phyloP scores from a whole-genome alignment of 2,797 vertebrate species.

The Morus bassanus region DNA sequence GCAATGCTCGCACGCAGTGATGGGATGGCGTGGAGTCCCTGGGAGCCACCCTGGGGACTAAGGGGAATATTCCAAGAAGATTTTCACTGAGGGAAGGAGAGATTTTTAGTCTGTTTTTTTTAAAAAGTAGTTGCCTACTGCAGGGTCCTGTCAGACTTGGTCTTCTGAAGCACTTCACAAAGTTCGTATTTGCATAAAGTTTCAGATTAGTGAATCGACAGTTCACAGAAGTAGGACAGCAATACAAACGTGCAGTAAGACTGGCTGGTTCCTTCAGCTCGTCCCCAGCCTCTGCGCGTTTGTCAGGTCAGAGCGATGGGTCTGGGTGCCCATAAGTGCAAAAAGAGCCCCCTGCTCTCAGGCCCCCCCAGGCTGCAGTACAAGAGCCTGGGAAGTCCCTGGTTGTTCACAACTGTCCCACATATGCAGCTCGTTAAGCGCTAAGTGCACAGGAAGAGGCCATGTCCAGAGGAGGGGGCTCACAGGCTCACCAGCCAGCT shows the following conservation, averaged over 20 bases:
- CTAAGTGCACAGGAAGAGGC: background rate
- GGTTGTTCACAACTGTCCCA: background rate
- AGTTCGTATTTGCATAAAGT: background rate
- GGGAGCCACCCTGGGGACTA: background rate
- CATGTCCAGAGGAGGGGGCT: background rate
- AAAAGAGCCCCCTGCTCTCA: background rate
- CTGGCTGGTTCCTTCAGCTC: background rate
- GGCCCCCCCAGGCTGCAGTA: background rate
- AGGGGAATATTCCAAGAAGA: background rate
- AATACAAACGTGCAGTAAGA: background rate
- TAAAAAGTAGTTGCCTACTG: background rate
- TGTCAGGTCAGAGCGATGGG: background rate
- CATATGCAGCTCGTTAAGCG: rapidly evolving
- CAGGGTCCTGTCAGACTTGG: background rate
- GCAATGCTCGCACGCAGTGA: background rate
- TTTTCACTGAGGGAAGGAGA: background rate
- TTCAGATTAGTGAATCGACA: background rate
- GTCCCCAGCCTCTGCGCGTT: background rate
- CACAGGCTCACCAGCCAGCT: background rate
- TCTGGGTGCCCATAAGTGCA: background rate
- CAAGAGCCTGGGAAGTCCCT: background rate
- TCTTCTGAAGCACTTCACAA: background rate
- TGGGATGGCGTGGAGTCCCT: background rate
- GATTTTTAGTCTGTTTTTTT: background rate
- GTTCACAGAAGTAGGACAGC: background rate